Conservation (phyloP, 2,888 invertebrate genomes). For the Trilocha varians region DNA sequence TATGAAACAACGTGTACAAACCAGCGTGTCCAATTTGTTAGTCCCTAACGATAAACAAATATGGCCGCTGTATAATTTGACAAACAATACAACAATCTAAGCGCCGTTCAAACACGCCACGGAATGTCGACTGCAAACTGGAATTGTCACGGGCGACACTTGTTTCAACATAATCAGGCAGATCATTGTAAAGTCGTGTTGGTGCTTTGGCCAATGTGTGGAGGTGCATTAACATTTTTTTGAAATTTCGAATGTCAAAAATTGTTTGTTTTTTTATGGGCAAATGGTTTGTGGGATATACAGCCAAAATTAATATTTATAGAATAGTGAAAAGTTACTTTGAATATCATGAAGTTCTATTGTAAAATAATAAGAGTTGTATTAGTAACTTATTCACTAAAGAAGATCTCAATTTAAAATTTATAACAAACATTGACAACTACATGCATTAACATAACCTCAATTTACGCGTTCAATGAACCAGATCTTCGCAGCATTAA, state of each 20-base stretch:
- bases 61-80: slow-evolving; percentile 20
- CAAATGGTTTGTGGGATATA: no score
- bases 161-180: slow-evolving; percentile 55
- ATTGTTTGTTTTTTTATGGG: no score
- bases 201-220: background rate
- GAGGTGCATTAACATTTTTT: no score
- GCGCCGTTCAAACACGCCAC: slow-evolving; percentile 16
- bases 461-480: slow-evolving; percentile 2
- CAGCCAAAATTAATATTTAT: no score
- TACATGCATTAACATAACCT: background rate
- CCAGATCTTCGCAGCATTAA: background rate
- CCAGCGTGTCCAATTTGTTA: background rate
- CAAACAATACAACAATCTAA: slow-evolving; percentile 21
- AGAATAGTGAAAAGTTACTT: no score
- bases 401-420: no score
- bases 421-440: no score
- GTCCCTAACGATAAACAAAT: slow-evolving; percentile 42
- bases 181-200: slow-evolving; percentile 15
- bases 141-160: slow-evolving; percentile 32
- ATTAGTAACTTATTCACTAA: no score
- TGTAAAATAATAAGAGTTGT: no score
- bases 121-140: slow-evolving; percentile 29
- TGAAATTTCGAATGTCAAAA: no score
- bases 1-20: background rate
- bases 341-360: no score